Percentiles rank a stretch among this genome's conserved stretches.
Evolutionary conservation across 2,113 vertebrate species (phyloP).

Genomic region (Danionella cerebrum): DNA sequence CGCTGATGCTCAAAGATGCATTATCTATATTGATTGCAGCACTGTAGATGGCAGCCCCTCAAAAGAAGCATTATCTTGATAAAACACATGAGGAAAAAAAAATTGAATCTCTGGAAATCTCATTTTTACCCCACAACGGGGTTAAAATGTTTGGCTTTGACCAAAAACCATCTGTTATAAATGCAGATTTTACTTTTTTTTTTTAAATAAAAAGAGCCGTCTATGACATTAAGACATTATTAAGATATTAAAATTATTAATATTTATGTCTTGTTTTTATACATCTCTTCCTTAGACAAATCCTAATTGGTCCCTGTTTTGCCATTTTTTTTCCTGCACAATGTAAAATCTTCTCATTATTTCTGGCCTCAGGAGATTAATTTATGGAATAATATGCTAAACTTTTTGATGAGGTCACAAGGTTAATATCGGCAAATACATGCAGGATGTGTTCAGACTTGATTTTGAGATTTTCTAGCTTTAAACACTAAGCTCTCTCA

Average conservation of each 20-base stretch:
- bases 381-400: slow-evolving; percentile 12
- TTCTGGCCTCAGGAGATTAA: slow-evolving; percentile 21
- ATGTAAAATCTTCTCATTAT: slow-evolving; percentile 40
- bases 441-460: not conserved
- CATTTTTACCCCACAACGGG: no score
- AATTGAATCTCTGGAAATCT: no score
- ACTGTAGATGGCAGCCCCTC: slow-evolving; percentile 35
- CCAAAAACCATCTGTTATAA: no score
- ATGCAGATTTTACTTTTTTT: no score
- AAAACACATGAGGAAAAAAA: slow-evolving; percentile 10
- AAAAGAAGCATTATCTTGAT: slow-evolving; percentile 40
- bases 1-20: slow-evolving; percentile 25
- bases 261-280: slow-evolving; percentile 16
- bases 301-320: slow-evolving; percentile 32
- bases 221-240: no score
- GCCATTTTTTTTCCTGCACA: slow-evolving; percentile 14
- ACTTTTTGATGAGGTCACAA: slow-evolving; percentile 20
- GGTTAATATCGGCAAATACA: slow-evolving; percentile 22
- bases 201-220: not conserved
- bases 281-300: not conserved
- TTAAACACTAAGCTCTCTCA: no score
- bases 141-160: no score
- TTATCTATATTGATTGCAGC: slow-evolving; percentile 40
- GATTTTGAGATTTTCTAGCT: no score
- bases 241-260: not conserved